Evolutionary conservation across 2,113 vertebrate genomes (phyloP).

Genomic region (Rhea pennata): DNA sequence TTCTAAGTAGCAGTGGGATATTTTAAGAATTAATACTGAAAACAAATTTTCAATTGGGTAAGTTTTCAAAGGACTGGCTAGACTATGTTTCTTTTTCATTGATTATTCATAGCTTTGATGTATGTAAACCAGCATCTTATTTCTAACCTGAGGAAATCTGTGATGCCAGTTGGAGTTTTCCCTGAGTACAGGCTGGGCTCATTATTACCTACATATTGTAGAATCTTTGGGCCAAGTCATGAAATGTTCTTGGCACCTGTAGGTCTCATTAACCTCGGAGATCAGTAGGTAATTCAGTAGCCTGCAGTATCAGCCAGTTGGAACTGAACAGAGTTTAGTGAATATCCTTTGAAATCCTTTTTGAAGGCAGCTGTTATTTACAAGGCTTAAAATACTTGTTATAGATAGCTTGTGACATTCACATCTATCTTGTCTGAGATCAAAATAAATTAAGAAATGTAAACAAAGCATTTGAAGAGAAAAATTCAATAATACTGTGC

Average conservation of each 20-base stretch:
- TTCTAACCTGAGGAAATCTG: not conserved
- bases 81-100: not conserved
- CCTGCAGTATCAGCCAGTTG: not conserved
- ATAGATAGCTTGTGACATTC: conserved; percentile 16
- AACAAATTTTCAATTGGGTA: not conserved
- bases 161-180: not conserved
- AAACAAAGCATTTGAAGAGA: conserved; percentile 9
- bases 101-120: not conserved
- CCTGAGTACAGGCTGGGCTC: not conserved
- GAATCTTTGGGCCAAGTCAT: not conserved
- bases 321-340: not conserved
- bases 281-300: not conserved
- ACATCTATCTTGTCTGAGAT: not conserved
- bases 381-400: conserved; percentile 17
- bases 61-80: not conserved
- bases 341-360: not conserved
- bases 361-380: conserved; percentile 19
- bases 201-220: not conserved
- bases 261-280: not conserved
- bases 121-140: not conserved
- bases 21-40: not conserved
- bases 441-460: conserved; percentile 37
- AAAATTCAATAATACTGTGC: not conserved
- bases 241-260: not conserved
- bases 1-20: not conserved